Evolutionary conservation across 2,797 vertebrate species (phyloP), one percentile per base, ranked within the genome.

Genomic region (Sarcophilus harrisii): DNA sequence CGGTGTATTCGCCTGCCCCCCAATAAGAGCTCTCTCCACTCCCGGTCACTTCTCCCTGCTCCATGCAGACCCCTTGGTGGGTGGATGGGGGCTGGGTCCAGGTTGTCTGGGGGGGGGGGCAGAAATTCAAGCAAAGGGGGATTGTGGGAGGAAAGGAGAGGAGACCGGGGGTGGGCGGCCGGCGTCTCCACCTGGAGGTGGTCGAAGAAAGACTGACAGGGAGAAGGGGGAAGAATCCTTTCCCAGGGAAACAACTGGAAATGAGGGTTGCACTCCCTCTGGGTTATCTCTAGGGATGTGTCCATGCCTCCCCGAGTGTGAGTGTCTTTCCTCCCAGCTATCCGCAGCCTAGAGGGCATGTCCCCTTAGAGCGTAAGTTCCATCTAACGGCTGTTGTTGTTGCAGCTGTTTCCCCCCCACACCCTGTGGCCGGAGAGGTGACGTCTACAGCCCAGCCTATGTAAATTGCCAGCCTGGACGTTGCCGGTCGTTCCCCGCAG

Each of bases 321-420:
- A 81, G 6, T 81, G n/a, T 38, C 8, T 18, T 81, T 81, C 66
- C 38, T 45, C 66, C 66, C 45, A n/a, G 93, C 92, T 95, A 92
- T 91, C n/a, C 21, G 94, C 57, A 94, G 16, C 93, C 96, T 94
- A 0, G 89, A 94, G 96, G 96, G 93, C 0, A 16, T 93, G 94
- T 93, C 81, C 52, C 93, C 96, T 60, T 93, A 55, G 90, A 95
- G 96, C 91, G 92, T 96, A 97, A 96, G 96, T 93, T 60, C 90
- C 92, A 96, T 52, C 81, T 3, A 57, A 73, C 21, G n/a, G 66
- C 0, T 18, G 21, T 32, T 66, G 60, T 38, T 73, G 11, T 81
- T 57, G 94, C n/a, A 62, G 8, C n/a, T 57, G 94, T 10, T 55
- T 55, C 54, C 10, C 54, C 54, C 54, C 5, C 54, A 55, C 92